Percentiles rank a stretch among this genome's conserved stretches.
These are phyloP conservation scores for Anoplopoma fimbria DNA, from an alignment of 2,113 vertebrate species.

Conservation along the genomic window DNA sequence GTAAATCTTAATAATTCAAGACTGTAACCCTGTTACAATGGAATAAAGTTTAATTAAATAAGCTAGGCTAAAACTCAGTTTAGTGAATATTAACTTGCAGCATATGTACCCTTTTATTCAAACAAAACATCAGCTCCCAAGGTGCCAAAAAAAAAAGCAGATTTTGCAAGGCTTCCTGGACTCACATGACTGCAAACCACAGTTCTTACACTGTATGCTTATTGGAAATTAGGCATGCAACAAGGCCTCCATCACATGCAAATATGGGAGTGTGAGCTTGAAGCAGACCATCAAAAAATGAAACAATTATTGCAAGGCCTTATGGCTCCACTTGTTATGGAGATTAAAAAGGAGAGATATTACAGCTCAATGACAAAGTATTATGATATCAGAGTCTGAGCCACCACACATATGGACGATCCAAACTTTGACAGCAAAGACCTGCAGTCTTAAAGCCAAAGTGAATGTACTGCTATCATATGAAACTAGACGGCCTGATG, in stretches of 20 bases:
- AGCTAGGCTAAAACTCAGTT: not conserved
- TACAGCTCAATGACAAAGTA: not conserved
- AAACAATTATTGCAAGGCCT: not conserved
- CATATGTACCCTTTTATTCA: not conserved
- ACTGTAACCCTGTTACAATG: not conserved
- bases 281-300: not conserved
- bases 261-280: not conserved
- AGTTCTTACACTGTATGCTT: constrained; percentile 12
- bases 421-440: not conserved
- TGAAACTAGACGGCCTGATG: not conserved
- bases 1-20: constrained; percentile 1
- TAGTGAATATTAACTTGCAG: constrained; percentile 4
- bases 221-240: constrained; percentile 32
- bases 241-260: not conserved
- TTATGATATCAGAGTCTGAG: not conserved
- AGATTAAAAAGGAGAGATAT: not conserved
- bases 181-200: constrained; percentile 43
- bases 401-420: not conserved
- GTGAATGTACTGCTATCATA: not conserved
- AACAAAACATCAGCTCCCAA: constrained; percentile 33
- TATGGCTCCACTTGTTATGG: not conserved
- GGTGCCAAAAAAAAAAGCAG: constrained; percentile 19
- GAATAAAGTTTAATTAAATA: not conserved
- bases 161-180: constrained; percentile 50
- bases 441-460: not conserved